Conservation (phyloP, 1,140 invertebrate genomes). For the Camponotus vicinus region DNA sequence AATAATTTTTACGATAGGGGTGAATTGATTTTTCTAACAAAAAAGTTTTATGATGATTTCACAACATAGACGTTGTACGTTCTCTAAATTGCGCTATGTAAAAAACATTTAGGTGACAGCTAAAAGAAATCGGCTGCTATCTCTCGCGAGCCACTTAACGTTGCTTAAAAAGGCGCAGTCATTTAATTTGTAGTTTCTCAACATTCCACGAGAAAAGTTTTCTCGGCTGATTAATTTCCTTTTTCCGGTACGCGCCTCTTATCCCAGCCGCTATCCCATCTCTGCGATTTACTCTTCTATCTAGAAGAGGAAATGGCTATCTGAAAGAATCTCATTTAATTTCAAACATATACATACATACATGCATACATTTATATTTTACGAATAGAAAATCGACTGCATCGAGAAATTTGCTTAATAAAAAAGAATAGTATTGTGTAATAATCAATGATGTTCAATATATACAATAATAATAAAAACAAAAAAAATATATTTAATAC, state of each 20-base stretch:
- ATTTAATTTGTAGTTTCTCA: constrained; percentile 64
- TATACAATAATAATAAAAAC: background rate
- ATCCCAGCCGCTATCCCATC: constrained; percentile 24
- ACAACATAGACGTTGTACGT: constrained; percentile 41
- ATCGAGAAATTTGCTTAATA: background rate
- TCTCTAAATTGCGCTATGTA: constrained; percentile 37
- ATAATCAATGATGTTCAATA: background rate
- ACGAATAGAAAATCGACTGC: background rate
- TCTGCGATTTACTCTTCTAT: constrained; percentile 39
- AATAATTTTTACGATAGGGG: background rate
- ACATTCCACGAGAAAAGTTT: constrained; percentile 58
- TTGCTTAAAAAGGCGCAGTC: constrained; percentile 61
- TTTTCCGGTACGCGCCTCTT: constrained; percentile 48
- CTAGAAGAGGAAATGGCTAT: constrained; percentile 15
- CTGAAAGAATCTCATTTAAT: constrained; percentile 60
- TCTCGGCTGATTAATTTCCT: constrained; percentile 56
- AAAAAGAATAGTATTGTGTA: background rate
- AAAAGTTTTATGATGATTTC: constrained; percentile 50
- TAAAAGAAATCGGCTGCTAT: constrained; percentile 60
- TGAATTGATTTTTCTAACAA: constrained; percentile 39
- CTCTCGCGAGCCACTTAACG: constrained; percentile 58
- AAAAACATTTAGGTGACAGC: constrained; percentile 23
- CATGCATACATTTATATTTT: background rate
- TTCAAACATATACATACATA: constrained; percentile 11
- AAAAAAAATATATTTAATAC: background rate